Evolutionary conservation across 2,797 vertebrate species (phyloP).

Genomic region (Gallinago stenura): DNA sequence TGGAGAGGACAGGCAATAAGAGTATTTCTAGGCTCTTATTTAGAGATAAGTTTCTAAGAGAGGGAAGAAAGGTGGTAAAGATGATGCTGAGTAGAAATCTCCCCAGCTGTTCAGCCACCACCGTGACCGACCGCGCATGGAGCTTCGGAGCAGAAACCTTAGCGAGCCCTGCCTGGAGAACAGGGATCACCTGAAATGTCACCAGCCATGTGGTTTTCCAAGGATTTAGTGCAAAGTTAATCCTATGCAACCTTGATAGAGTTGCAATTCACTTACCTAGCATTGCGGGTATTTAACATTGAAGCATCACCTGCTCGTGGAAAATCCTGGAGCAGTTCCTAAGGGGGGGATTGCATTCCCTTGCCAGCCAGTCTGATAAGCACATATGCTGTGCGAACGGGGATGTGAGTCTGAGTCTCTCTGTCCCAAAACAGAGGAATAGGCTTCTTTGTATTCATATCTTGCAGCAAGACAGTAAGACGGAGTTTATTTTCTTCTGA

Average conservation of each 20-base stretch:
- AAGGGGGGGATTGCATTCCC: background rate
- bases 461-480: background rate
- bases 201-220: background rate
- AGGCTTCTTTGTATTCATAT: background rate
- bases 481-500: background rate
- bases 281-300: background rate
- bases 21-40: background rate
- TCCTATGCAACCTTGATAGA: background rate
- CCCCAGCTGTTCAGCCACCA: background rate
- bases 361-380: background rate
- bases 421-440: background rate
- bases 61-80: background rate
- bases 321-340: background rate
- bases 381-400: accelerated
- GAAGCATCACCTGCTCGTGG: background rate
- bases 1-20: accelerated
- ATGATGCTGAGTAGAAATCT: background rate
- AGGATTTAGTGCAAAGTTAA: conserved; percentile 19
- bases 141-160: background rate
- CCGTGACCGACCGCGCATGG: background rate
- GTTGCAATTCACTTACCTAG: background rate
- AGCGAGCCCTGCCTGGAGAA: background rate
- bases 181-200: background rate
- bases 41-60: background rate
- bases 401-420: background rate